Percentiles rank a stretch among this genome's conserved stretches.
These are phyloP conservation scores for Oscheius myriophilus DNA, from an alignment of 2,888 invertebrate genomes.

Conservation along the genomic window DNA sequence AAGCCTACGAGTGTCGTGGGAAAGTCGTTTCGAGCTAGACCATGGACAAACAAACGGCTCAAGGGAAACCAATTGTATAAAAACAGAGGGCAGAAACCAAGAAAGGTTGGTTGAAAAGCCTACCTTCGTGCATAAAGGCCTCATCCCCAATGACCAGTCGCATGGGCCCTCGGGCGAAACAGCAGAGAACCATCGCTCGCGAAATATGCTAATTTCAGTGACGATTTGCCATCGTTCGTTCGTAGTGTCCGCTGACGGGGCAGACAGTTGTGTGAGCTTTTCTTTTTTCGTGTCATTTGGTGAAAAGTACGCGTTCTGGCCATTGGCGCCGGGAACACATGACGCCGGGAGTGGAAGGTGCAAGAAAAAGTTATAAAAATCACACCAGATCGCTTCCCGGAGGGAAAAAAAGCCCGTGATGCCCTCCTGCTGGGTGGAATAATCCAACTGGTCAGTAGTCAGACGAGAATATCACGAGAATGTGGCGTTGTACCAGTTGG, in stretches of 20 bases:
- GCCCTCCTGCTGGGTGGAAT: constrained; percentile 4
- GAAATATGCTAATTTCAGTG: constrained; percentile 19
- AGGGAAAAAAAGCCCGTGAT: constrained; percentile 6
- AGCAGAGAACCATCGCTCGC: constrained; percentile 23
- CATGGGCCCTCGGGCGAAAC: constrained; percentile 10
- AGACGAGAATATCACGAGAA: too few species aligned
- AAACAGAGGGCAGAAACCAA: neutral
- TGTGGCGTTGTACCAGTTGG: constrained; percentile 13
- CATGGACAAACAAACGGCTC: constrained; percentile 10
- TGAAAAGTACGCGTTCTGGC: constrained; percentile 14
- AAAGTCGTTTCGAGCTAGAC: constrained; percentile 15
- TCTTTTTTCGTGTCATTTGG: constrained; percentile 20
- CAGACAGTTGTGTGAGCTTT: constrained; percentile 3
- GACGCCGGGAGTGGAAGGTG: constrained; percentile 9
- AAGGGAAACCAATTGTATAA: constrained; percentile 2
- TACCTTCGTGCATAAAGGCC: constrained; percentile 24
- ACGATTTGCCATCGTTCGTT: constrained; percentile 15
- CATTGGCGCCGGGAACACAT: constrained; percentile 11
- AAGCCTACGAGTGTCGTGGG: constrained; percentile 21
- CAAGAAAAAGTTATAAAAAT: constrained; percentile 1
- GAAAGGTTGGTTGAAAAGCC: neutral
- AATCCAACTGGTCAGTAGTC: too few species aligned
- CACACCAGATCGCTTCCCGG: neutral
- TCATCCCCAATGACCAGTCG: constrained; percentile 24
- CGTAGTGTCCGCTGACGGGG: constrained; percentile 8